Evolutionary conservation across 2,888 invertebrate species (phyloP), one percentile per base, ranked within the genome.

Genomic region (Hydroisotoma schaefferi): DNA sequence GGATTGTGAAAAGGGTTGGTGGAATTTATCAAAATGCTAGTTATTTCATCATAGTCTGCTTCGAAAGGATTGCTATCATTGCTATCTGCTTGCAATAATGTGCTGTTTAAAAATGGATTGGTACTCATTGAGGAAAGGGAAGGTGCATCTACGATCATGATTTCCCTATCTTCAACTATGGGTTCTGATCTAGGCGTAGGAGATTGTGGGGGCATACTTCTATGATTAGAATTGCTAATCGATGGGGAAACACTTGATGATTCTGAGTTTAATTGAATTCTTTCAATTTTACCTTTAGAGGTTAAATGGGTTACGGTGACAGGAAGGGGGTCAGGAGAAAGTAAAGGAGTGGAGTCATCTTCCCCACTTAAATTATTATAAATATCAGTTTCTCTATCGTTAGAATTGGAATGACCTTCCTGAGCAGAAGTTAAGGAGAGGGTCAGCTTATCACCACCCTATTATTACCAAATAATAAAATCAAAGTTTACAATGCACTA

Each of bases 271-370:
- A 66, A 67, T 58, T 65, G 68, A 61, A 64, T 71, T 59, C 79
- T 80, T 66, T 81, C 81, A 55, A 81, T 77, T 72, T 79, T 79
- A 2, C 81, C 80, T 75, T 79, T 78, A 65, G 79, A 79, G 62
- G 80, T 80, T 72, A 81, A 81, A 74, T 81, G 82, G 3, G 85
- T 85, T 8, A 85, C 84, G 0, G 85, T 84, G 22, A 85, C 84
- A 2, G 83, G 81, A 12, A 68, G 70, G 4, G 69, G 65, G 37
- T 62, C 66, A 40, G 69, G 59, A 51, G 59, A 49, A 40, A 71
- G 52, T 26, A 69, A 49, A 2, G 69, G 69, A 37, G 65, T 57
- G 22, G 71, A 69, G 23, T 69, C 67, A 46, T 70, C 67, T 23
- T 61, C 61, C 28, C 60, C 53, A 52, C 61, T 57, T 12, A 53